phyloP scores from a whole-genome alignment of 2,888 invertebrate genomes.

The Campoletis raptor region DNA sequence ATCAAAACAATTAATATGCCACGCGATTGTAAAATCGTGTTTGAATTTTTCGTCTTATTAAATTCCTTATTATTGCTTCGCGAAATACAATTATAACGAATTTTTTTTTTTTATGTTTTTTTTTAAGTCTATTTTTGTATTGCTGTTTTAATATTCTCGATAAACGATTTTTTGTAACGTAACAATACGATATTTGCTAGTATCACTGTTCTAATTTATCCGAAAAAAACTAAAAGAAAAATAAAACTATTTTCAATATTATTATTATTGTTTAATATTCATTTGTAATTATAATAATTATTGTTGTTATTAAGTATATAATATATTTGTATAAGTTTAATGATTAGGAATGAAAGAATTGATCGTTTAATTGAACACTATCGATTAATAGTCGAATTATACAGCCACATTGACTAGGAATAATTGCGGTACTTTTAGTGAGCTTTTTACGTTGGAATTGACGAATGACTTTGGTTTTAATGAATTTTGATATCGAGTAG shows the following conservation, averaged over 20 bases:
- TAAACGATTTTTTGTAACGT: slow-evolving; percentile 9
- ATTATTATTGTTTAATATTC: slow-evolving; percentile 10
- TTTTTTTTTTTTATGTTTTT: background rate
- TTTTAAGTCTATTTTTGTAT: slow-evolving; percentile 18
- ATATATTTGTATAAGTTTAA: slow-evolving; percentile 50
- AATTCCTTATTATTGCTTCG: slow-evolving; percentile 71
- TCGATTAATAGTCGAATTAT: slow-evolving; percentile 77
- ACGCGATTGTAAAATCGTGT: slow-evolving; percentile 25
- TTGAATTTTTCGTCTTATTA: slow-evolving; percentile 9
- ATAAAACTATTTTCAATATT: slow-evolving; percentile 39
- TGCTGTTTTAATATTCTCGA: slow-evolving; percentile 35
- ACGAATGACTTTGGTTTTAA: slow-evolving; percentile 69
- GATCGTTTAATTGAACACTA: slow-evolving; percentile 77
- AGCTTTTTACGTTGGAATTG: slow-evolving; percentile 71
- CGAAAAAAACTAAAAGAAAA: slow-evolving; percentile 36
- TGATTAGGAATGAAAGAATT: slow-evolving; percentile 67
- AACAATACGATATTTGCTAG: slow-evolving; percentile 56
- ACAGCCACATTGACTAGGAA: slow-evolving; percentile 76
- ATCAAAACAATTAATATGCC: slow-evolving; percentile 25
- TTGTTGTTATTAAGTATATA: slow-evolving; percentile 26
- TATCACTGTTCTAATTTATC: slow-evolving; percentile 65
- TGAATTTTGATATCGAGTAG: slow-evolving; percentile 53
- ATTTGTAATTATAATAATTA: slow-evolving; percentile 12
- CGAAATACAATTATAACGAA: slow-evolving; percentile 34
- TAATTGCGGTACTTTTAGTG: slow-evolving; percentile 70